Conservation (phyloP, 2,888 invertebrate genomes). For the Embidobia sp. region DNA sequence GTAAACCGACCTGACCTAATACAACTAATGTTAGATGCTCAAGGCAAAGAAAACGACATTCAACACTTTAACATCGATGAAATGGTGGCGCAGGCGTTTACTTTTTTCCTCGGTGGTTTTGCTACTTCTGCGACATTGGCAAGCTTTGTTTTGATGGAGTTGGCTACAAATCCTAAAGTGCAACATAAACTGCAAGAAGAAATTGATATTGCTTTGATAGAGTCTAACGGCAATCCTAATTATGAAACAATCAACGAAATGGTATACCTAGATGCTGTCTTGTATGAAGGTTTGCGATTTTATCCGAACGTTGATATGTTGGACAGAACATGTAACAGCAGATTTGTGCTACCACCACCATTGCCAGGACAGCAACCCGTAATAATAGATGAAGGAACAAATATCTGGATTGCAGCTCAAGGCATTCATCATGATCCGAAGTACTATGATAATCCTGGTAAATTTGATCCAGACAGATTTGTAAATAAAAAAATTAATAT, state of each 20-base stretch:
- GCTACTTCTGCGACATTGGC: constrained; percentile 70
- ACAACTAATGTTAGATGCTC: constrained; percentile 83
- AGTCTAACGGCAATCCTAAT: constrained; percentile 76
- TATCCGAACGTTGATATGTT: constrained; percentile 74
- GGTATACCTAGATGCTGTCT: constrained; percentile 82
- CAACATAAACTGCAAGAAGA: constrained; percentile 78
- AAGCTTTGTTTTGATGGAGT: constrained; percentile 68
- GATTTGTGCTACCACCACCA: constrained; percentile 81
- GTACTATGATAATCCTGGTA: constrained; percentile 81
- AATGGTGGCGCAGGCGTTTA: constrained; percentile 82
- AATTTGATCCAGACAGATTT: constrained; percentile 82
- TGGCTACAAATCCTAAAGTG: constrained; percentile 69
- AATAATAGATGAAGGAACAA: constrained; percentile 72
- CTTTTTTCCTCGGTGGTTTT: constrained; percentile 76
- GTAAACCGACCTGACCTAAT: constrained; percentile 83
- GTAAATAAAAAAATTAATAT: constrained; percentile 42
- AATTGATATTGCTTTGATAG: constrained; percentile 71
- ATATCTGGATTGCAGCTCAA: constrained; percentile 76
- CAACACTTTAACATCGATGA: constrained; percentile 69
- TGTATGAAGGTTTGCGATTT: constrained; percentile 20
- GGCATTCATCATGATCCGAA: constrained; percentile 81
- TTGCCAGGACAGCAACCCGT: constrained; percentile 66
- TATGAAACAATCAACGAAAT: constrained; percentile 80
- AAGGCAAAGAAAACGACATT: constrained; percentile 18
- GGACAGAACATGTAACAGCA: constrained; percentile 83